Evolutionary conservation across 1,140 invertebrate genomes (phyloP).

Genomic region (Ceratina japonica): DNA sequence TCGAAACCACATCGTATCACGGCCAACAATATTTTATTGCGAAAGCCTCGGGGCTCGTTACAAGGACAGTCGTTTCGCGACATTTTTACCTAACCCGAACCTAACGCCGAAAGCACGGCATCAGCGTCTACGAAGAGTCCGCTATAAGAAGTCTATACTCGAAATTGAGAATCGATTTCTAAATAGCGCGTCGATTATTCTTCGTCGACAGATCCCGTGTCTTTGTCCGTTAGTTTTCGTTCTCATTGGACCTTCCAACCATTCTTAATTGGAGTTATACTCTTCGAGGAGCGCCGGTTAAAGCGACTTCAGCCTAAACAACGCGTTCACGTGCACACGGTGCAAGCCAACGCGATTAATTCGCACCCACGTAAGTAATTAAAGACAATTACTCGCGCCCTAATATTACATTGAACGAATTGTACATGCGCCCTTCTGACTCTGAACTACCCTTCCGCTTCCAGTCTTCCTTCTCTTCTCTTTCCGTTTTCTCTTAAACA

Average conservation of each 20-base stretch:
- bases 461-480: constrained; percentile 36
- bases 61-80: constrained; percentile 60
- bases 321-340: constrained; percentile 48
- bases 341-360: constrained; percentile 55
- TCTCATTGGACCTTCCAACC: constrained; percentile 61
- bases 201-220: constrained; percentile 34
- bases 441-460: constrained; percentile 19
- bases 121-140: constrained; percentile 31
- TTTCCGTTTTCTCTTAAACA: constrained; percentile 22
- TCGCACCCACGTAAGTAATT: constrained; percentile 48
- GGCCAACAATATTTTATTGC: constrained; percentile 59
- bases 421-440: constrained; percentile 25
- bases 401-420: constrained; percentile 17
- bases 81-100: constrained; percentile 40
- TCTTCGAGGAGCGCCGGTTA: constrained; percentile 33
- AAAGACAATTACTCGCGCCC: constrained; percentile 44
- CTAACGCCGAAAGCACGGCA: constrained; percentile 34
- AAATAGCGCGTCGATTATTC: not conserved
- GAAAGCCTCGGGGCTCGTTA: constrained; percentile 59
- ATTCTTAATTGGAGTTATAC: constrained; percentile 49
- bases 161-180: not conserved
- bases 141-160: not conserved
- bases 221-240: not conserved
- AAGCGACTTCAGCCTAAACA: constrained; percentile 13
- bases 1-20: constrained; percentile 53